Evolutionary conservation across 2,113 vertebrate species (phyloP).

Genomic region (Leptocoma aspasia): DNA sequence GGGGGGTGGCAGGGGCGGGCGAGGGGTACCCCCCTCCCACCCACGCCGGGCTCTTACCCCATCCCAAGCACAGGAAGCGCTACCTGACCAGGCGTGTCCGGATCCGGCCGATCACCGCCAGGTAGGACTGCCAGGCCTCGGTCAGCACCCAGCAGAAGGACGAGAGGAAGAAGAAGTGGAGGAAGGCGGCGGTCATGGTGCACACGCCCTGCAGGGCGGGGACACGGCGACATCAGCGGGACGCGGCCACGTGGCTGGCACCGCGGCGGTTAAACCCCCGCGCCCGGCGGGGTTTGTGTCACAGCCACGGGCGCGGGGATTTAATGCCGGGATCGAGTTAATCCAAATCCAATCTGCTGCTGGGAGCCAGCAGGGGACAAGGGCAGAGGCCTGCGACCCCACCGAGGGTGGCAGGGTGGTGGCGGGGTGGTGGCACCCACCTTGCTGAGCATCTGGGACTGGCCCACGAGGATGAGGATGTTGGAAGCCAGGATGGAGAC

Average conservation of each 20-base stretch:
- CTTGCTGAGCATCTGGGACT: constrained; percentile 97
- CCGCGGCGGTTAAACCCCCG: neutral
- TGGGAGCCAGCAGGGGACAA: neutral
- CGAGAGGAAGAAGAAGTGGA: constrained; percentile 99
- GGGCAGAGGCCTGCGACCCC: fast-evolving
- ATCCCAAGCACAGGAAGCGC: constrained; percentile 97
- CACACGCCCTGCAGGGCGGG: constrained; percentile 81
- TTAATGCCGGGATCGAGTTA: constrained; percentile 37
- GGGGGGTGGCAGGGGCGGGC: fast-evolving
- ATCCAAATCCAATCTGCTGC: constrained; percentile 48
- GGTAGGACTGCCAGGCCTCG: constrained; percentile 98
- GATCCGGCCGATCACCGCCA: constrained; percentile 96
- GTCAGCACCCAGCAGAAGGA: constrained; percentile 99
- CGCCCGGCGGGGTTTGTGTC: neutral
- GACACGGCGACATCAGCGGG: fast-evolving
- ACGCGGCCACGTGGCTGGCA: fast-evolving
- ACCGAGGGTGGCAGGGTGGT: fast-evolving
- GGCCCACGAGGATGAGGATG: constrained; percentile 94
- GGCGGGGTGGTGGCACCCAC: constrained; percentile 63
- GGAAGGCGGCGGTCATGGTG: constrained; percentile 95
- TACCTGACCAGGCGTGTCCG: constrained; percentile 95
- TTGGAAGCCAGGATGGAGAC: constrained; percentile 98
- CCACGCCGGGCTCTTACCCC: constrained; percentile 75
- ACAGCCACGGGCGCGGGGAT: neutral
- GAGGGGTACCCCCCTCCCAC: fast-evolving